phyloP scores from a whole-genome alignment of 2,113 vertebrate species.

The Arizona elegans region DNA sequence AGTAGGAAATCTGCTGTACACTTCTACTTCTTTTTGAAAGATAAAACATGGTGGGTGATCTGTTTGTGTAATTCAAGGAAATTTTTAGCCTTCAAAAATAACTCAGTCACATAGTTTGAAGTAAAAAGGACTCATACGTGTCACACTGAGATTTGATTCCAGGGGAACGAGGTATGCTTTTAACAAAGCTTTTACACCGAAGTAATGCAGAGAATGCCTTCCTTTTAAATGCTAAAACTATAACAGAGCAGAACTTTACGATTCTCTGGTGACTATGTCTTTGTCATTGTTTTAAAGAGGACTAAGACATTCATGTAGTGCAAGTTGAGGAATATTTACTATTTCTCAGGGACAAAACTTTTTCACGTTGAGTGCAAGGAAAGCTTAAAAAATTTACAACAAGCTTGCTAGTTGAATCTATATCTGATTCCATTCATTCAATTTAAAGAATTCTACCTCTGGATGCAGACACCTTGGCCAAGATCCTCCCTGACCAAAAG shows the following conservation, averaged over 20 bases:
- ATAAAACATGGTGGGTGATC: background rate
- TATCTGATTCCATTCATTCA: background rate
- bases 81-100: background rate
- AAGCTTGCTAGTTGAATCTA: background rate
- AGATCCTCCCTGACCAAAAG: background rate
- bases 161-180: background rate
- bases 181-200: background rate
- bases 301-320: background rate
- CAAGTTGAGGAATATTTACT: background rate
- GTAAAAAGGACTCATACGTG: background rate
- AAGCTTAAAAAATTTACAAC: background rate
- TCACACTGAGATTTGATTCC: background rate
- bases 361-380: background rate
- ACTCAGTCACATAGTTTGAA: background rate
- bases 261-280: background rate
- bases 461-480: background rate
- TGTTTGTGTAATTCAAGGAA: background rate
- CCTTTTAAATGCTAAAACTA: background rate
- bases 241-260: background rate
- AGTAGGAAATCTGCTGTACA: background rate
- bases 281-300: background rate
- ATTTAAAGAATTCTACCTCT: background rate
- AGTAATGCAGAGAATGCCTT: background rate
- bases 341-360: background rate
- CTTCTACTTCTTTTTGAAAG: background rate